Conservation (phyloP, 2,797 vertebrate genomes). For the Eulemur coronatus region DNA sequence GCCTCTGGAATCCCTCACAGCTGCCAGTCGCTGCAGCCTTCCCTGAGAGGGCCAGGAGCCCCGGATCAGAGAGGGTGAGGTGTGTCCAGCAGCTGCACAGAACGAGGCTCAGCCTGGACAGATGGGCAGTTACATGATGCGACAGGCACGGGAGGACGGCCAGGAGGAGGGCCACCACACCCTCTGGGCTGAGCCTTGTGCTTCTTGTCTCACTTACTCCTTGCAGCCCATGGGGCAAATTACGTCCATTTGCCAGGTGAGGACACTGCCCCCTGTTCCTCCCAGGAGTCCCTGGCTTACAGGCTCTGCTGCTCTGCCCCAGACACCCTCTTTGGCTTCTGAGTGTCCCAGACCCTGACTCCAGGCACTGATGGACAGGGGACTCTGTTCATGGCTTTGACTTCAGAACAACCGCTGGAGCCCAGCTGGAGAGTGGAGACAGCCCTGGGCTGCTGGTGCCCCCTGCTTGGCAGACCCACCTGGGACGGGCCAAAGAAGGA, state of each 20-base stretch:
- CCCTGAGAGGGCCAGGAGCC: background rate
- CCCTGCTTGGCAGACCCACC: background rate
- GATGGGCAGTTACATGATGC: background rate
- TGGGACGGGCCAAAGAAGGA: background rate
- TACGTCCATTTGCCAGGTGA: background rate
- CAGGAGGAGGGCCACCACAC: accelerated
- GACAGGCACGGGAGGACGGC: too few species aligned
- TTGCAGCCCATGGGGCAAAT: accelerated
- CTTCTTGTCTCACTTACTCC: background rate
- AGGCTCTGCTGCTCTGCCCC: background rate
- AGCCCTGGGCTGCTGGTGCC: too few species aligned
- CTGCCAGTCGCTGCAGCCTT: background rate
- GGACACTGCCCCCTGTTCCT: background rate
- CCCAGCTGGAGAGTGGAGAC: background rate
- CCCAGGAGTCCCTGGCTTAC: background rate
- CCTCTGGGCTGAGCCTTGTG: background rate
- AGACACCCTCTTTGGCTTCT: background rate
- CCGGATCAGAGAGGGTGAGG: background rate
- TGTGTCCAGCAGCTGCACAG: background rate
- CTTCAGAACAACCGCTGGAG: background rate
- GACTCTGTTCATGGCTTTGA: background rate
- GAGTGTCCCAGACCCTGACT: background rate
- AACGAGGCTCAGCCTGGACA: background rate
- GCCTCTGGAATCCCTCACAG: background rate
- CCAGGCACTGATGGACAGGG: background rate